Base-by-base conservation (phyloP, 1,140 invertebrate genomes). In the Hirudo medicinalis region DNA sequence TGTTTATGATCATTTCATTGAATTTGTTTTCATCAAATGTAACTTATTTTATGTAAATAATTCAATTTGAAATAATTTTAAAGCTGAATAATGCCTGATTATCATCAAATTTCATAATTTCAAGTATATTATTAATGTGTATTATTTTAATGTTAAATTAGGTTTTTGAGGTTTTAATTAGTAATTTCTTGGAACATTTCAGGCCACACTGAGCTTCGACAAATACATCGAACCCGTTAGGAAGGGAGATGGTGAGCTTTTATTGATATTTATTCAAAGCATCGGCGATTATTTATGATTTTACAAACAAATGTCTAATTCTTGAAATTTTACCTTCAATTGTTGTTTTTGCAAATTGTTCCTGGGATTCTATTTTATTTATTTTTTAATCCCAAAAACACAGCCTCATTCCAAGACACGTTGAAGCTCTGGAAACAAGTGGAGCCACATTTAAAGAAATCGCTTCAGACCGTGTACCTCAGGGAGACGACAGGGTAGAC, bases 171-270 rank as follows among this genome's bases (percentile, higher is more conserved):
- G 4, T 11, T 40, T 40, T 40, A 40, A 40, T 11, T 40, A 22
- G 15, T n/a, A 68, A 74, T 76, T 68, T 69, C 71, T 78, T 66
- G 22, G 40, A 32, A 36, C 19, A 72, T 60, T 72, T 76, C 71
- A 81, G 80, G 79, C 79, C 53, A 49, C 40, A 43, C 72, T 80
- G 32, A 80, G 82, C 73, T 91, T 90, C 78, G 72, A 80, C 0
- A 88, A 87, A 77, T 92, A 90, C 76, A 84, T 88, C 76, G 86
- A 90, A 77, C 90, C 90, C 0, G 85, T 92, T 15, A 79, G 87
- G 57, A 82, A 78, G 36, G 85, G 85, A 43, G 79, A 82, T 74
- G 84, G 80, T 81, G 75, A 73, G 67, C 32, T 36, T 40, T 49
- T 40, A 9, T 49, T 5, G 15, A 15, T 49, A 13, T 49, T 49